Evolutionary conservation across 2,888 invertebrate species (phyloP).

Genomic region (Listrodromus nycthemerus): DNA sequence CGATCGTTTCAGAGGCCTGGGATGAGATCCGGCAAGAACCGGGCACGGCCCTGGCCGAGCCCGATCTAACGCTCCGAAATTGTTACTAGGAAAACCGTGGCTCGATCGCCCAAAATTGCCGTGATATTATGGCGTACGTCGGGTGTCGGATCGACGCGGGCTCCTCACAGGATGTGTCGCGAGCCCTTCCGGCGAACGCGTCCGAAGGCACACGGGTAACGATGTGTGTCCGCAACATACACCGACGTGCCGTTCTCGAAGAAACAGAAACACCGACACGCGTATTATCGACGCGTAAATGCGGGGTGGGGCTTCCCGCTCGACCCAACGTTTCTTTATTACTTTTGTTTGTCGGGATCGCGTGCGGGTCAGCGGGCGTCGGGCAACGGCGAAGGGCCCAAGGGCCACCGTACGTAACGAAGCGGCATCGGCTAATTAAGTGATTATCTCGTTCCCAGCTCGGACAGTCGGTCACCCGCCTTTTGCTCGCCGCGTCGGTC

Average conservation of each 20-base stretch:
- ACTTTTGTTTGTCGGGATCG: constrained; percentile 68
- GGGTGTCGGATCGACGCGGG: constrained; percentile 28
- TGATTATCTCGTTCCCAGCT: constrained; percentile 77
- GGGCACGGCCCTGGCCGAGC: too few species aligned
- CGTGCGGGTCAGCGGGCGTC: constrained; percentile 71
- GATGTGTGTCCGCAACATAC: background rate
- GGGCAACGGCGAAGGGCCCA: constrained; percentile 24
- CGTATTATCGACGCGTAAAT: constrained; percentile 57
- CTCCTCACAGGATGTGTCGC: constrained; percentile 44
- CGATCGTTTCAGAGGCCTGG: too few species aligned
- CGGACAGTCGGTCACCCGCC: constrained; percentile 73
- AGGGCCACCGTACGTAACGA: constrained; percentile 55
- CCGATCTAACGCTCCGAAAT: too few species aligned
- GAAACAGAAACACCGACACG: constrained; percentile 54
- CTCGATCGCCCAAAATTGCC: background rate
- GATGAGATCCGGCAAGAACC: too few species aligned
- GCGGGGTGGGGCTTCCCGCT: constrained; percentile 55
- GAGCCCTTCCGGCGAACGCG: background rate
- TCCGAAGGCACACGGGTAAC: background rate
- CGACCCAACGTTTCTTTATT: constrained; percentile 68
- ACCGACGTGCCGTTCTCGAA: constrained; percentile 18
- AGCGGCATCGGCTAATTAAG: constrained; percentile 76
- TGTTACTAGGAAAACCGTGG: background rate
- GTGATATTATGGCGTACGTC: constrained; percentile 4
- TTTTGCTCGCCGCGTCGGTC: constrained; percentile 58